phyloP scores from a whole-genome alignment of 2,797 vertebrate species.

The Vespertilio murinus region DNA sequence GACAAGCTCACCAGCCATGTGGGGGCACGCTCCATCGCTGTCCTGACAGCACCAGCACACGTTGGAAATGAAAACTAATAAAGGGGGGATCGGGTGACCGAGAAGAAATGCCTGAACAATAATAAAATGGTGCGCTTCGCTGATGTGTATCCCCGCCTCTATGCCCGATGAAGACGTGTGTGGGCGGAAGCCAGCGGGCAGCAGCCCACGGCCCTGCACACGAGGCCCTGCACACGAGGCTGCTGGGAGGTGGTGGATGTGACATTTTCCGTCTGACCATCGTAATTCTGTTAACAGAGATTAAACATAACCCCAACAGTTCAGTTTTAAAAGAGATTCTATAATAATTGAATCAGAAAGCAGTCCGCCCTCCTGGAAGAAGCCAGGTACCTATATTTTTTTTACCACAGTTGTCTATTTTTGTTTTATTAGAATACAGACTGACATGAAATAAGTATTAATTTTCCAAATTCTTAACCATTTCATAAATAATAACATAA shows the following conservation, averaged over 20 bases:
- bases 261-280: constrained; percentile 55
- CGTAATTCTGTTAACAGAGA: background rate
- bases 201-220: constrained; percentile 35
- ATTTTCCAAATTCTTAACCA: constrained; percentile 58
- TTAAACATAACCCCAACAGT: background rate
- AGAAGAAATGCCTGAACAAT: constrained; percentile 68
- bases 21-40: constrained; percentile 70
- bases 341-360: constrained; percentile 53
- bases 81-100: constrained; percentile 81
- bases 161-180: constrained; percentile 69
- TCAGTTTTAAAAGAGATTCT: constrained; percentile 52
- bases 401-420: background rate
- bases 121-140: constrained; percentile 79
- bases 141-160: constrained; percentile 73
- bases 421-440: constrained; percentile 56
- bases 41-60: constrained; percentile 82
- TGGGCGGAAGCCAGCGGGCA: background rate
- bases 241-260: constrained; percentile 23
- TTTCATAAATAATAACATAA: constrained; percentile 70
- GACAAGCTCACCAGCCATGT: constrained; percentile 76
- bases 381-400: background rate
- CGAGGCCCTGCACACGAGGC: constrained; percentile 57
- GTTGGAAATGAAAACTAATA: constrained; percentile 83
- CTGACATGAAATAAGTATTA: constrained; percentile 79
- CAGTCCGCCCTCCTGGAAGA: constrained; percentile 59